Evolutionary conservation across 2,113 vertebrate genomes (phyloP).

Genomic region (Riparia riparia): DNA sequence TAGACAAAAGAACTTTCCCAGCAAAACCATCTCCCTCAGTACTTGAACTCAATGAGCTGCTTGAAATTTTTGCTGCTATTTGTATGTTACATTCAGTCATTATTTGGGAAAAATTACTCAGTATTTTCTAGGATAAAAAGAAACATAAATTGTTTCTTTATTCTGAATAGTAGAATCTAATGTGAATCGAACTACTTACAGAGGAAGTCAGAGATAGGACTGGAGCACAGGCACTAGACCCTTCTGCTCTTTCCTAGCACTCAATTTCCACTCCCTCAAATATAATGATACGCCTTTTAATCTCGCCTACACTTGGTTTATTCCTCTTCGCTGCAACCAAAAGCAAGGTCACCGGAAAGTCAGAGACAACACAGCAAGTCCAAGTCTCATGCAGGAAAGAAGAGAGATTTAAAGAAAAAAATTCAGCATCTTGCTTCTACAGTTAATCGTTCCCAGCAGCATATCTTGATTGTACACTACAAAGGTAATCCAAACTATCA

Average conservation of each 20-base stretch:
- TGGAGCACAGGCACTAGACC: neutral
- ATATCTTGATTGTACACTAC: neutral
- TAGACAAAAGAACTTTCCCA: neutral
- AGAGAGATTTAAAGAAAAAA: neutral
- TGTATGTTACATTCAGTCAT: neutral
- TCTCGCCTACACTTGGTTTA: neutral
- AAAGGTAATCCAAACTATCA: constrained; percentile 24
- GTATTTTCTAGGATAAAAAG: neutral
- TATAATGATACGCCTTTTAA: neutral
- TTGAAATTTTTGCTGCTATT: neutral
- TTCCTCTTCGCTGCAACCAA: constrained; percentile 22
- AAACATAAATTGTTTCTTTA: neutral
- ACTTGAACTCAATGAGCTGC: neutral
- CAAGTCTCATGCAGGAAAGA: neutral
- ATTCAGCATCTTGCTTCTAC: neutral
- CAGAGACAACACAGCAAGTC: constrained; percentile 6
- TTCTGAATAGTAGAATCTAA: neutral
- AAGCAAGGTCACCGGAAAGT: constrained; percentile 56
- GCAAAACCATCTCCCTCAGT: neutral
- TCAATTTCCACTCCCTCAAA: constrained; percentile 38
- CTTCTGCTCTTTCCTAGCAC: neutral
- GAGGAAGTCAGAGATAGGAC: neutral
- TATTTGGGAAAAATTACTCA: neutral
- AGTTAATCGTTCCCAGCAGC: constrained; percentile 10
- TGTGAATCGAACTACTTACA: neutral